Conservation (phyloP, 2,888 invertebrate species). For the Sarcophaga carnaria region DNA sequence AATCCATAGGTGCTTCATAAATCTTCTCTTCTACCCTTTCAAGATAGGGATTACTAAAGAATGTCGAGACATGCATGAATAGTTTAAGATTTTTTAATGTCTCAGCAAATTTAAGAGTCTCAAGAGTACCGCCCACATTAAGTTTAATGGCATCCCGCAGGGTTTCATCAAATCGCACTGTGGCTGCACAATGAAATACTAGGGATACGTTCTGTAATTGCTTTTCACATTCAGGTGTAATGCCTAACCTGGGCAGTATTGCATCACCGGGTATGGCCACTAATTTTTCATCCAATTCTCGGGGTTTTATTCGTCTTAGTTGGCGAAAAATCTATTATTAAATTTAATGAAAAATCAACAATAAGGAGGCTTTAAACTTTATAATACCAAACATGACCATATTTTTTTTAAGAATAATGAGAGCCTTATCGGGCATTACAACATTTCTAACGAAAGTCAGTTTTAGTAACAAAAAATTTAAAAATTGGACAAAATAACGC, state of each 20-base stretch:
- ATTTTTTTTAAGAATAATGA: too few species aligned
- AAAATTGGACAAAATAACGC: too few species aligned
- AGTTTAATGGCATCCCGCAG: slow-evolving; percentile 85
- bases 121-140: slow-evolving; percentile 86
- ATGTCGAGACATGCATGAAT: slow-evolving; percentile 92
- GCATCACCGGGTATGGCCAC: slow-evolving; percentile 77
- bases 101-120: slow-evolving; percentile 84
- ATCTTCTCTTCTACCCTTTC: slow-evolving; percentile 86
- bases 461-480: too few species aligned
- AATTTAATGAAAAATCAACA: too few species aligned
- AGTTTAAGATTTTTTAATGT: slow-evolving; percentile 83
- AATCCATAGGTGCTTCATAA: slow-evolving; percentile 74
- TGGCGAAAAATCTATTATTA: slow-evolving; percentile 73
- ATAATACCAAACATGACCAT: too few species aligned
- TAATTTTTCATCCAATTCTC: slow-evolving; percentile 74
- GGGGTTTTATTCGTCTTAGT: slow-evolving; percentile 72
- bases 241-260: slow-evolving; percentile 73
- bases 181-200: slow-evolving; percentile 90
- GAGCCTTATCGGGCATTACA: too few species aligned
- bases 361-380: too few species aligned
- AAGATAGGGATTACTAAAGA: slow-evolving; percentile 91
- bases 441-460: too few species aligned
- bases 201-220: slow-evolving; percentile 84
- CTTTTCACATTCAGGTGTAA: slow-evolving; percentile 68
- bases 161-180: slow-evolving; percentile 91